Evolutionary conservation across 37 sponge, comb jelly and placozoan species (phyloP).

Genomic region (Aplysina aerophoba): DNA sequence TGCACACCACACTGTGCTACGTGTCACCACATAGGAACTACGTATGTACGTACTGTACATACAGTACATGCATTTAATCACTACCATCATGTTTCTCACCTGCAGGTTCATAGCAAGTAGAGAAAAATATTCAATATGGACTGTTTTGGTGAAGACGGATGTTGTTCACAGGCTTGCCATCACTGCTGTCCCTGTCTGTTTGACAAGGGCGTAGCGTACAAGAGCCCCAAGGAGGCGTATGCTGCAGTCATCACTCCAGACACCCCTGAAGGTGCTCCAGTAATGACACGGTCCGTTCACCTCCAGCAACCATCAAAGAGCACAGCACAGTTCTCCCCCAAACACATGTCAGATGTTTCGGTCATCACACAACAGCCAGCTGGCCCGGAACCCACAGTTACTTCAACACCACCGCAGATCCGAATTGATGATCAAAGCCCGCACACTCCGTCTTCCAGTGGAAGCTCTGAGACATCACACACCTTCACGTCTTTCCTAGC

Average conservation of each 20-base stretch:
- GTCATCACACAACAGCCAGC: constrained; percentile 15
- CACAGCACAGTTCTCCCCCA: neutral
- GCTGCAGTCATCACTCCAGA: constrained; percentile 30
- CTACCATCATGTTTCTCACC: no score
- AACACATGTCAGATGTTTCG: neutral
- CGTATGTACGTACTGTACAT: neutral
- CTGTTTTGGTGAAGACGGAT: neutral
- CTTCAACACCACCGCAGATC: neutral
- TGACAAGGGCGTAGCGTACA: neutral
- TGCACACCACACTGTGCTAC: neutral
- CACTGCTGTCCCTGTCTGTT: constrained; percentile 24
- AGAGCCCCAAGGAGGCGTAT: constrained; percentile 18
- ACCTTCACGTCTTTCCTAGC: no score
- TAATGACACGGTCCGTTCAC: constrained; percentile 2
- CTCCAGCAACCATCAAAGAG: neutral
- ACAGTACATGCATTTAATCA: no score
- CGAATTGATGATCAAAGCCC: no score
- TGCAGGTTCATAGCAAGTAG: no score
- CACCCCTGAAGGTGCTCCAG: neutral
- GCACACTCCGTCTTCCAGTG: no score
- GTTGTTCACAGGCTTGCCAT: neutral
- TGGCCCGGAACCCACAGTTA: neutral
- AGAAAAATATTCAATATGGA: neutral
- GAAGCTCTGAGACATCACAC: no score
- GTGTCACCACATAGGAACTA: neutral